Evolutionary conservation across 2,113 vertebrate species (phyloP), one percentile per base, ranked within the genome.

Genomic region (Bufo bufo): DNA sequence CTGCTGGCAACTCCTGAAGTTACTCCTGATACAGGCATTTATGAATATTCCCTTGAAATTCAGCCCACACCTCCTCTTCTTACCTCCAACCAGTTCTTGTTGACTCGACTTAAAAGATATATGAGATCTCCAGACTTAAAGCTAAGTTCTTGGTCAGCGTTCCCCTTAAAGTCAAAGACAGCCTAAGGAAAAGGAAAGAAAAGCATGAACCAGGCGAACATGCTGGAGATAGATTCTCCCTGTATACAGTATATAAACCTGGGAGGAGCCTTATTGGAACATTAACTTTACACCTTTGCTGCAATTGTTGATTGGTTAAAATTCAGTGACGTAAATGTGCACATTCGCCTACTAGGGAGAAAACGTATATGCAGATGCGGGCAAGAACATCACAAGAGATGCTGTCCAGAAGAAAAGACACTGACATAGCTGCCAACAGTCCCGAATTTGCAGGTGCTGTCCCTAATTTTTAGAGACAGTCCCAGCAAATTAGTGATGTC

Each of bases 81-180:
- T 92, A 99, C 98, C 97, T 99, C 98, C 91, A 99, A 92, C 98
- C 98, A 99, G 91, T 99, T 97, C 72, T 95, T 95, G 91, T 99
- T 99, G 91, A 99, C 93, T 93, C 93, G 95, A 89, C 96, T 95
- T 91, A 99, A 96, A 74, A 99, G 96, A 93, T 98, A 98, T 94
- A 99, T 96, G 94, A 99, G 93, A 56, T 98, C 96, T 90, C 97
- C 97, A 85, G 93, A 95, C 91, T 96, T 97, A 93, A 99, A 96
- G 84, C 90, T 97, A 90, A 99, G 92, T 93, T 99, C 98, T 90
- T 97, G 92, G 65, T 96, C 95, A 91, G 91, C 92, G 87, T 93
- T 96, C 84, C 96, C 96, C 72, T 94, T 95, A 94, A 99, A 99
- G 93, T 98, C 96, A 90, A 99, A 99, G 75, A 99, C 91, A 61